Percentiles rank a stretch among this genome's conserved stretches.
Evolutionary conservation across 37 sponge, comb jelly and placozoan genomes (phyloP).

Genomic region (Beroe ovata): DNA sequence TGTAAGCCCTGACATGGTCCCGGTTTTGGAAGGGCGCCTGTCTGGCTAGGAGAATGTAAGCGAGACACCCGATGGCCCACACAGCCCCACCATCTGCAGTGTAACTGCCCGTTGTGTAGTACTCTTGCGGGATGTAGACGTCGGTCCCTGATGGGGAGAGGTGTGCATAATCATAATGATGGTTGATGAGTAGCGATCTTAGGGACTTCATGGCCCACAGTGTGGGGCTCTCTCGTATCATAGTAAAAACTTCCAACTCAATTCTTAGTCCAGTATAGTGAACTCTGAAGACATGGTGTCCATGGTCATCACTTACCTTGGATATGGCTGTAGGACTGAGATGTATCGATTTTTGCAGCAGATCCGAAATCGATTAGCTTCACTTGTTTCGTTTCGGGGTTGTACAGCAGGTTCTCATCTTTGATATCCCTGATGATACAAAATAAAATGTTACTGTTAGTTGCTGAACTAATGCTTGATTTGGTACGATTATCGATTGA

Average conservation of each 20-base stretch:
- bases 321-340: neutral
- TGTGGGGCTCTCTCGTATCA: no score
- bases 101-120: constrained; percentile 16
- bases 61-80: constrained; percentile 65
- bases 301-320: no score
- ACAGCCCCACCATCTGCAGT: constrained; percentile 42
- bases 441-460: no score
- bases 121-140: constrained; percentile 63
- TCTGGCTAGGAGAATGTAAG: constrained; percentile 27
- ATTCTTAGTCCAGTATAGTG: no score
- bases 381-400: constrained; percentile 15
- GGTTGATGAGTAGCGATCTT: no score
- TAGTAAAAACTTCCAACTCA: no score
- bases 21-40: constrained; percentile 46
- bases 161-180: no score
- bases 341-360: neutral
- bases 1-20: constrained; percentile 28
- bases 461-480: no score
- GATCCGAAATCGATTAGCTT: constrained; percentile 52
- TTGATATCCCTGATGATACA: constrained; percentile 10
- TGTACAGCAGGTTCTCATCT: constrained; percentile 62
- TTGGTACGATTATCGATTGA: no score
- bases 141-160: constrained; percentile 26
- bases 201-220: no score
- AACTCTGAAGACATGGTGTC: no score